Evolutionary conservation across 2,888 invertebrate genomes (phyloP).

Genomic region (Ecliptopera silaceata): DNA sequence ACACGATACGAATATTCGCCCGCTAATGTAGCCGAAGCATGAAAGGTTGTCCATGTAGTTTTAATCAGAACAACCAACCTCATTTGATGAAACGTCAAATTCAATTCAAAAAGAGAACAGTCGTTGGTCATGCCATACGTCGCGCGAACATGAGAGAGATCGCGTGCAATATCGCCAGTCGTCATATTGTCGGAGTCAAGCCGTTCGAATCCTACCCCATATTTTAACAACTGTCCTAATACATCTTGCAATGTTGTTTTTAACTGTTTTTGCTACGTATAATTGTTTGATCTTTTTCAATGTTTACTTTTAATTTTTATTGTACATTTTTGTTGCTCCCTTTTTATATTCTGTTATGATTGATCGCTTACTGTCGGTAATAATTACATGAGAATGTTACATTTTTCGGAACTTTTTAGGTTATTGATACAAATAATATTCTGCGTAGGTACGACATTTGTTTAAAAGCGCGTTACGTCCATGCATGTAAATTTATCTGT

Average conservation of each 20-base stretch:
- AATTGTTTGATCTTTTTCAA: slow-evolving; percentile 75
- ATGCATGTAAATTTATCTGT: slow-evolving; percentile 83
- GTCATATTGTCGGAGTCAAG: slow-evolving; percentile 52
- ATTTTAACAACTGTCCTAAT: slow-evolving; percentile 84
- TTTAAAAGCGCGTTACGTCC: slow-evolving; percentile 25
- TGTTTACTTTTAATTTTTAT: slow-evolving; percentile 80
- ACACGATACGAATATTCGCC: no score
- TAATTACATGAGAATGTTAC: slow-evolving; percentile 12
- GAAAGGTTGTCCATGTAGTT: no score
- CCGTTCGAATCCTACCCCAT: slow-evolving; percentile 75
- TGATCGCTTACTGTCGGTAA: slow-evolving; percentile 37
- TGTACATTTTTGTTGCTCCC: slow-evolving; percentile 55
- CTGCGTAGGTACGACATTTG: not conserved
- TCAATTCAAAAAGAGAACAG: slow-evolving; percentile 33
- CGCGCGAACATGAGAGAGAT: slow-evolving; percentile 44
- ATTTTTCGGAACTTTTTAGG: slow-evolving; percentile 1
- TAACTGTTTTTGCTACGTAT: slow-evolving; percentile 77
- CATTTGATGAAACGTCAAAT: slow-evolving; percentile 18
- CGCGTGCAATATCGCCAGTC: slow-evolving; percentile 74
- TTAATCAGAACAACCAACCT: not conserved
- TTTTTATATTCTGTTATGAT: slow-evolving; percentile 42
- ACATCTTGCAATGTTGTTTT: slow-evolving; percentile 83
- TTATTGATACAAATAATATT: not conserved
- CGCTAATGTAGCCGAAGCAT: no score
- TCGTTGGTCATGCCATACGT: slow-evolving; percentile 26